Percentiles rank a stretch among this genome's conserved stretches.
Conservation (phyloP, 2,888 invertebrate genomes). For the Rhagophthalmus giganteus region DNA sequence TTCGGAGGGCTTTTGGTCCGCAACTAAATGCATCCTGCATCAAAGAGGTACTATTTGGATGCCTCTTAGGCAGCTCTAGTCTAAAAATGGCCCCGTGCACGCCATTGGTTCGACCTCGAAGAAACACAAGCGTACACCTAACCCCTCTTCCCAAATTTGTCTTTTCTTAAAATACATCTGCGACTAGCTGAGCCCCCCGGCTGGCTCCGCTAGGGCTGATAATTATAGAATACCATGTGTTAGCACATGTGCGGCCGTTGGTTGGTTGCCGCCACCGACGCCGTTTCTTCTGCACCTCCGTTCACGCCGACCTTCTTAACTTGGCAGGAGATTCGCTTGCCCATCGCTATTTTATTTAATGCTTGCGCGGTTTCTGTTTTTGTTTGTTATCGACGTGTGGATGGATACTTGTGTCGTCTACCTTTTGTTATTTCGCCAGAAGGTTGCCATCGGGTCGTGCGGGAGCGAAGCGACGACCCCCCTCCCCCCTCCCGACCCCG, state of each 20-base stretch:
- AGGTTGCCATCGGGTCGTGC: too few relatives aligned
- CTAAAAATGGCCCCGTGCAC: slow-evolving; percentile 56
- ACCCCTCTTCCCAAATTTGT: slow-evolving; percentile 74
- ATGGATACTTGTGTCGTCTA: slow-evolving; percentile 21
- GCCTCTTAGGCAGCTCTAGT: slow-evolving; percentile 50
- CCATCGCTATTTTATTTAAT: slow-evolving; percentile 14
- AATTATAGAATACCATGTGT: slow-evolving; percentile 38
- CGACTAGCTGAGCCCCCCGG: slow-evolving; percentile 52
- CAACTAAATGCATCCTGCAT: slow-evolving; percentile 46
- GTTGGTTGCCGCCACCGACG: slow-evolving; percentile 14
- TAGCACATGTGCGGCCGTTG: slow-evolving; percentile 32
- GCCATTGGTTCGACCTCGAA: slow-evolving; percentile 50
- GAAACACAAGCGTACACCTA: slow-evolving; percentile 44
- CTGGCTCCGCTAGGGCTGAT: slow-evolving; percentile 39
- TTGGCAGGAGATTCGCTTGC: slow-evolving; percentile 23
- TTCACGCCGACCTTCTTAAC: slow-evolving; percentile 11
- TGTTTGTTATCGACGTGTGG: slow-evolving; percentile 25
- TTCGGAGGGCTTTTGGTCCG: slow-evolving; percentile 55
- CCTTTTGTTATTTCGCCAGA: slow-evolving; percentile 10
- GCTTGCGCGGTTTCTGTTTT: slow-evolving; percentile 29
- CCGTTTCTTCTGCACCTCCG: slow-evolving; percentile 6
- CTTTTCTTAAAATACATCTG: slow-evolving; percentile 76
- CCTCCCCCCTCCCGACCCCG: neutral
- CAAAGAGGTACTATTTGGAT: slow-evolving; percentile 44
- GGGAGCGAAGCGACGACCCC: too few relatives aligned